These are phyloP conservation scores for Lordiphosa fenestrarum DNA, from an alignment of 2,888 invertebrate genomes.

Conservation along the genomic window DNA sequence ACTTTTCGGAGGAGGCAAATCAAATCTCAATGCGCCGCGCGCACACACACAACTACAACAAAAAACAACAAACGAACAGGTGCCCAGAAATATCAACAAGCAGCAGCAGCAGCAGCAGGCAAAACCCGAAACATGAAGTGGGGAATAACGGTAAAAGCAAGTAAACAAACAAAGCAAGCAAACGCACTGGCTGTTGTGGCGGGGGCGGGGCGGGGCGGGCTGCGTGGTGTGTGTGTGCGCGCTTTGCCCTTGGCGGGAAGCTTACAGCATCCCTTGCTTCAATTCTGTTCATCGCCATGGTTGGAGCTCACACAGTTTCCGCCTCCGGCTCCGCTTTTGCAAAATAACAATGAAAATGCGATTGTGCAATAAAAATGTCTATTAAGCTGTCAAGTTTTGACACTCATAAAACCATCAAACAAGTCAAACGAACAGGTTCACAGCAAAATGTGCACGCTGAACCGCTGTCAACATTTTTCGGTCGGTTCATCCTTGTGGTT, in stretches of 20 bases:
- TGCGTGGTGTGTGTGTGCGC: constrained; percentile 11
- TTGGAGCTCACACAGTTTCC: background rate
- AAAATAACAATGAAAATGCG: constrained; percentile 50
- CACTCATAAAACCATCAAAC: constrained; percentile 79
- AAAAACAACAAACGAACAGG: constrained; percentile 55
- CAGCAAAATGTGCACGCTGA: constrained; percentile 57
- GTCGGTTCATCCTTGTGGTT: constrained; percentile 45
- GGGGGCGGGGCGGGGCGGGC: constrained; percentile 10
- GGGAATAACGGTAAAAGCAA: constrained; percentile 37
- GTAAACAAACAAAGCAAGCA: constrained; percentile 35
- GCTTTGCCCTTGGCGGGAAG: background rate
- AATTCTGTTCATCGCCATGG: no score
- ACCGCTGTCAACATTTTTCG: constrained; percentile 57
- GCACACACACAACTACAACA: constrained; percentile 55
- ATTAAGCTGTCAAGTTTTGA: constrained; percentile 77
- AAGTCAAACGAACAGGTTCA: constrained; percentile 76
- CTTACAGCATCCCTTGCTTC: background rate
- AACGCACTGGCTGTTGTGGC: constrained; percentile 16
- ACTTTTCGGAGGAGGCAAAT: background rate
- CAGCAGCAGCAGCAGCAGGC: background rate
- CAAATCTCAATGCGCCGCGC: constrained; percentile 11
- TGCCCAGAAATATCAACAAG: constrained; percentile 40
- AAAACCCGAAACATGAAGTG: constrained; percentile 26
- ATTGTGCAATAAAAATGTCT: constrained; percentile 66
- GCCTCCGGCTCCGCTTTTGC: constrained; percentile 2